phyloP scores from a whole-genome alignment of 2,113 vertebrate genomes.

The Sylvietta virens region DNA sequence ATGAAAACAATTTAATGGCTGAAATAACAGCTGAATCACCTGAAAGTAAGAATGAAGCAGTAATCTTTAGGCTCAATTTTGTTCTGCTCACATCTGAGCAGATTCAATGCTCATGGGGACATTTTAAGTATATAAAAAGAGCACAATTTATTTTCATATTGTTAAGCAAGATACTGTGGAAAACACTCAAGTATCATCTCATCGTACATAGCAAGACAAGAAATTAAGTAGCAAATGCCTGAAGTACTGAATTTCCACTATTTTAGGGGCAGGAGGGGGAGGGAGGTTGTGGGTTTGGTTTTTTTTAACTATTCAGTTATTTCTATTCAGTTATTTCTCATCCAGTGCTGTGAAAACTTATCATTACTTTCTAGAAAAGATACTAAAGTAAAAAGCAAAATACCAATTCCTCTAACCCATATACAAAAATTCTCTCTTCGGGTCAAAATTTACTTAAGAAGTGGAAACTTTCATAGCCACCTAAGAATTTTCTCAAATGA shows the following conservation, averaged over 20 bases:
- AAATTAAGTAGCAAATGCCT: neutral
- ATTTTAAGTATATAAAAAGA: neutral
- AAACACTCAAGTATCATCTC: neutral
- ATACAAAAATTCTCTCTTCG: neutral
- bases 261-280: rapidly evolving
- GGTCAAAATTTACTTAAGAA: neutral
- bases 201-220: neutral
- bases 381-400: neutral
- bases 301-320: neutral
- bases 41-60: neutral
- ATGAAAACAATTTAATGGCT: neutral
- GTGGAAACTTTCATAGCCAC: neutral
- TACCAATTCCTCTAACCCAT: neutral
- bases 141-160: neutral
- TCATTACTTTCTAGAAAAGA: neutral
- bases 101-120: neutral
- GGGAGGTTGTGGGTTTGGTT: neutral
- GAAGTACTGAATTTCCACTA: neutral
- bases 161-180: neutral
- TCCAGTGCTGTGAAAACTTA: neutral
- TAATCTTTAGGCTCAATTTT: neutral
- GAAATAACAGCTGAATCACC: neutral
- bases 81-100: neutral
- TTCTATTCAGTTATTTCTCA: neutral
- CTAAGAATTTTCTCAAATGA: neutral